These are phyloP conservation scores for Picus viridis DNA, from an alignment of 2,797 vertebrate genomes.

Conservation along the genomic window DNA sequence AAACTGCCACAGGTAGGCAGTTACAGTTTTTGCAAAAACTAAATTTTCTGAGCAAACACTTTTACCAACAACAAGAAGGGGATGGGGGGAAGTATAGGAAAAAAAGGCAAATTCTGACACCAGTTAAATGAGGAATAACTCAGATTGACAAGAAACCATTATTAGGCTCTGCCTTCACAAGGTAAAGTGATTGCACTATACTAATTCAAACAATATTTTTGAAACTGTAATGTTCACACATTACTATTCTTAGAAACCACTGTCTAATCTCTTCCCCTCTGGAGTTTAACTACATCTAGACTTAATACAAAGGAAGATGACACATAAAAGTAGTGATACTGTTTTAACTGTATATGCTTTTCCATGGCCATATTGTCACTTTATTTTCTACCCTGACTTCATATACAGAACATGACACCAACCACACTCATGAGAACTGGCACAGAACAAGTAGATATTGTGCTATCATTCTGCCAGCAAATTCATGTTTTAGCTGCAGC, in stretches of 20 bases:
- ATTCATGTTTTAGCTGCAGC: not conserved
- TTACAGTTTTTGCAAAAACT: not conserved
- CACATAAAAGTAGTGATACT: not conserved
- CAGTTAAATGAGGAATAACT: not conserved
- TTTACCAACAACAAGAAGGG: not conserved
- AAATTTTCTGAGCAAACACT: not conserved
- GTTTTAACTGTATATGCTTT: not conserved
- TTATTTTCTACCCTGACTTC: not conserved
- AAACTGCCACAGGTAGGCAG: not conserved
- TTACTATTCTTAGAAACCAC: not conserved
- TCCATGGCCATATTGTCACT: not conserved
- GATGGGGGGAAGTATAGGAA: not conserved
- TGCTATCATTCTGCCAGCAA: not conserved
- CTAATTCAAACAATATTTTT: not conserved
- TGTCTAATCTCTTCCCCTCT: not conserved
- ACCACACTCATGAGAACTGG: not conserved
- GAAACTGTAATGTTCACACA: not conserved
- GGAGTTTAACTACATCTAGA: not conserved
- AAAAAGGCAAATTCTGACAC: not conserved
- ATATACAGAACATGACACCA: not conserved
- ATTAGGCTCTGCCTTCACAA: not conserved
- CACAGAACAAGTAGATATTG: not conserved
- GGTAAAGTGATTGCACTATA: not conserved
- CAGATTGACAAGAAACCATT: not conserved
- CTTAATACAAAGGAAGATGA: not conserved